These are phyloP conservation scores for Cettia cetti DNA, from an alignment of 2,113 vertebrate genomes.

Conservation along the genomic window DNA sequence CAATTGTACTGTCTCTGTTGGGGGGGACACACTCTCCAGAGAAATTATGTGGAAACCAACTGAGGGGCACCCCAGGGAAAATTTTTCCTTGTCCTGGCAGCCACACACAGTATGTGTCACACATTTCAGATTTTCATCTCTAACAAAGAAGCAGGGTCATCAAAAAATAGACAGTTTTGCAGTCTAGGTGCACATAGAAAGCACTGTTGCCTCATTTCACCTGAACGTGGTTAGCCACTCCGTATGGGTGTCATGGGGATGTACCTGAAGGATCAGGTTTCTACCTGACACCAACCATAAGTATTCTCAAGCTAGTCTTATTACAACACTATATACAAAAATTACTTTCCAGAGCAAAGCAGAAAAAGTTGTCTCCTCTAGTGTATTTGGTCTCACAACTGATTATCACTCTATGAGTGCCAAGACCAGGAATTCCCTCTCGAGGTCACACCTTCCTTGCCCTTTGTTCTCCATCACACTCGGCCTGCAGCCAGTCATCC, in stretches of 20 bases:
- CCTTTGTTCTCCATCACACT: not conserved
- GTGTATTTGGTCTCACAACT: not conserved
- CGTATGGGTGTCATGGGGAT: accelerated
- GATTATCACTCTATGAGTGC: not conserved
- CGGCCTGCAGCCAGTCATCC: not conserved
- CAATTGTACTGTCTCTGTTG: not conserved
- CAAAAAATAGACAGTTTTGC: not conserved
- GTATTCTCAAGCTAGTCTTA: not conserved
- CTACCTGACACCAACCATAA: not conserved
- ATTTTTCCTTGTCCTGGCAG: not conserved
- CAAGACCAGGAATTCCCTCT: not conserved
- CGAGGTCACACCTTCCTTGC: not conserved
- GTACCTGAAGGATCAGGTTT: not conserved
- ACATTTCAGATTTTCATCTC: not conserved
- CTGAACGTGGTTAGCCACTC: not conserved
- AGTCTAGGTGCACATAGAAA: not conserved
- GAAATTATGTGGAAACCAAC: not conserved
- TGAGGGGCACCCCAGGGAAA: not conserved
- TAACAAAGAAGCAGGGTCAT: not conserved
- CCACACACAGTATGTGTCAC: not conserved
- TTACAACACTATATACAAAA: not conserved
- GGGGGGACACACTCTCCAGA: not conserved
- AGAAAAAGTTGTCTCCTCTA: not conserved
- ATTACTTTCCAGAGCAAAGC: not conserved
- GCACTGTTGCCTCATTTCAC: not conserved